A percentile compares a stretch with the other conserved stretches of the same genome.
Evolutionary conservation across 2,888 invertebrate genomes (phyloP).

Genomic region (Pristionchus japonicus): DNA sequence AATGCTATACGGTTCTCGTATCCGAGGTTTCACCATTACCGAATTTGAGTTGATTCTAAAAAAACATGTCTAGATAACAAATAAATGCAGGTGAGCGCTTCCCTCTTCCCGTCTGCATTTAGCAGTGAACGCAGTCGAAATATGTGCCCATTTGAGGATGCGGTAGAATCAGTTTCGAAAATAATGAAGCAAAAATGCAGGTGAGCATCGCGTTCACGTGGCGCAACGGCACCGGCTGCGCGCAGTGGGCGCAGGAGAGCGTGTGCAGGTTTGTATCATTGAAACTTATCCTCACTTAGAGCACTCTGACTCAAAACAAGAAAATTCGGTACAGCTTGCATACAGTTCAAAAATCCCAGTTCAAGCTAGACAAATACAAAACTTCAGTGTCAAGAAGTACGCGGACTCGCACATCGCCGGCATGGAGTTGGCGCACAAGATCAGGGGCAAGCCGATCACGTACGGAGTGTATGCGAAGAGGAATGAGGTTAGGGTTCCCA

Average conservation of each 20-base stretch:
- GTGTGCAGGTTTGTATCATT: conserved; percentile 55
- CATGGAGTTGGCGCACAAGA: conserved; percentile 74
- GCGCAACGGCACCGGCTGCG: conserved; percentile 86
- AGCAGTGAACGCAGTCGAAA: too few species aligned
- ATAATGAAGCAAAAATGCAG: not conserved
- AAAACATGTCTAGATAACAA: too few species aligned
- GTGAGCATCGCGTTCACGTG: conserved; percentile 90
- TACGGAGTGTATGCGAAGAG: conserved; percentile 76
- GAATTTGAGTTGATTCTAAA: too few species aligned
- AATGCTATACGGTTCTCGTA: too few species aligned
- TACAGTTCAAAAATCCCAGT: not conserved
- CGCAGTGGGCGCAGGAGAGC: conserved; percentile 57
- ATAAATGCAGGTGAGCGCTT: too few species aligned
- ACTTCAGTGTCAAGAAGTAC: not conserved
- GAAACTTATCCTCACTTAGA: too few species aligned
- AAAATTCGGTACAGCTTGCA: not conserved
- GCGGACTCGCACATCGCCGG: not conserved
- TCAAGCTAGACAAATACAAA: not conserved
- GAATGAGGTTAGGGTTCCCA: conserved; percentile 48
- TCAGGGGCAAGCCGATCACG: conserved; percentile 77
- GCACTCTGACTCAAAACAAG: too few species aligned
- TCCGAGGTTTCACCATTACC: too few species aligned
- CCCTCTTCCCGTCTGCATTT: too few species aligned
- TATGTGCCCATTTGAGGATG: not conserved
- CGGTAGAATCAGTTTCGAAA: not conserved